Conservation (phyloP, 1,140 invertebrate genomes). For the Dendrolimus punctatus region DNA sequence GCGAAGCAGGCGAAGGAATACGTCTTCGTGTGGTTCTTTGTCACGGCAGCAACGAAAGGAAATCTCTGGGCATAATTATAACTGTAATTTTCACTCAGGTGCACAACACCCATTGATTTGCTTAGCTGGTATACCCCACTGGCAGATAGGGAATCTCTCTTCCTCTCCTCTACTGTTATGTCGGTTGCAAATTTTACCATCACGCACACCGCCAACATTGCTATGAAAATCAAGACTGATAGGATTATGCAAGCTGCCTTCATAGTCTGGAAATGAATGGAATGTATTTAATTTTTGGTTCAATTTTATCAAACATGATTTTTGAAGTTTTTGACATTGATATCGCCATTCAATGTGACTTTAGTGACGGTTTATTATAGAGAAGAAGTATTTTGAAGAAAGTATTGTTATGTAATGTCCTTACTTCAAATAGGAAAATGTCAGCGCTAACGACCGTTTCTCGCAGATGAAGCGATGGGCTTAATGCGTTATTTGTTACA, state of each 20-base stretch:
- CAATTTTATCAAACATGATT: not conserved
- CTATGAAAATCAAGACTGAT: slow-evolving; percentile 35
- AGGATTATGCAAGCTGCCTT: slow-evolving; percentile 48
- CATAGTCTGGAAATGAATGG: slow-evolving; percentile 16
- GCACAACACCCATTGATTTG: slow-evolving; percentile 6
- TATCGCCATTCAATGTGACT: too few species aligned
- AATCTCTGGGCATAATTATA: slow-evolving; percentile 3
- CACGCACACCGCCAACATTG: slow-evolving; percentile 50
- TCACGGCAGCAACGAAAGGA: slow-evolving; percentile 13
- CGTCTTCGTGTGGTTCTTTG: slow-evolving; percentile 26
- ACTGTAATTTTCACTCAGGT: slow-evolving; percentile 2
- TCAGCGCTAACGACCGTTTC: too few species aligned
- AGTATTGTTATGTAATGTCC: too few species aligned
- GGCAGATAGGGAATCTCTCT: slow-evolving; percentile 24
- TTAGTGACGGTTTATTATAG: too few species aligned
- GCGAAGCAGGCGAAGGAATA: slow-evolving; percentile 53
- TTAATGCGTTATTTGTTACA: too few species aligned
- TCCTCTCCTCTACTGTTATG: slow-evolving; percentile 47
- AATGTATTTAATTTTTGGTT: slow-evolving; percentile 1
- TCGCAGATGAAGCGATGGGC: too few species aligned
- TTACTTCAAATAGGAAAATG: too few species aligned
- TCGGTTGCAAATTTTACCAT: slow-evolving; percentile 62
- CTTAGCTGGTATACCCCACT: slow-evolving; percentile 27
- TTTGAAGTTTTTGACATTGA: not conserved
- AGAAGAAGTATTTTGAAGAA: too few species aligned